phyloP scores from a whole-genome alignment of 2,888 invertebrate species.

The Priocnemis perturbator region DNA sequence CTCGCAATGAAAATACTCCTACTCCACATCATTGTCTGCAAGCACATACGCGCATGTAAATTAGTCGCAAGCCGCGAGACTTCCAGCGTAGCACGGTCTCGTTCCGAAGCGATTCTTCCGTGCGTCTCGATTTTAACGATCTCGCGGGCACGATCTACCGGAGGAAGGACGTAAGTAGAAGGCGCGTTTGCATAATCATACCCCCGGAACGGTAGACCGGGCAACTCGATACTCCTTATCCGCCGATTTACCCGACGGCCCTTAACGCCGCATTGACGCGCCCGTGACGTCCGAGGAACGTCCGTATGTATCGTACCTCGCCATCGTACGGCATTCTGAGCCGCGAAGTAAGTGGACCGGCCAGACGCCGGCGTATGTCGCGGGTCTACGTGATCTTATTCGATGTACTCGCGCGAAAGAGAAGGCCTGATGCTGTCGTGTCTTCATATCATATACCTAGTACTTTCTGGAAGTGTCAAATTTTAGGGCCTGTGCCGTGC shows the following conservation, averaged over 20 bases:
- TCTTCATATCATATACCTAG: too few relatives aligned
- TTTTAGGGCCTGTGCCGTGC: too few relatives aligned
- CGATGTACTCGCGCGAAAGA: too few relatives aligned
- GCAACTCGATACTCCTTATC: slow-evolving; percentile 21
- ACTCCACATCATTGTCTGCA: background rate
- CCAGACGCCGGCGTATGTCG: too few relatives aligned
- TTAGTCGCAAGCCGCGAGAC: background rate
- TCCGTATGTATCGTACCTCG: too few relatives aligned
- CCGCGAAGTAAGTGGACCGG: too few relatives aligned
- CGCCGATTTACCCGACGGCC: slow-evolving; percentile 10
- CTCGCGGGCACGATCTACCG: slow-evolving; percentile 7
- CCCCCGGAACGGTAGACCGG: slow-evolving; percentile 14
- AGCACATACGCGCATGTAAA: background rate
- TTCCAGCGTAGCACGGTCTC: background rate
- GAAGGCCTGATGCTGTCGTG: too few relatives aligned
- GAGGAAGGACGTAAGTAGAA: slow-evolving; percentile 25
- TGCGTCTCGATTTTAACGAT: slow-evolving; percentile 5
- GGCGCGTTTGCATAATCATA: slow-evolving; percentile 41
- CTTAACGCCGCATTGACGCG: slow-evolving; percentile 3
- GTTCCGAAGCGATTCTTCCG: slow-evolving; percentile 7
- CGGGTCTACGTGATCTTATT: too few relatives aligned
- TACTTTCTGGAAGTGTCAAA: too few relatives aligned
- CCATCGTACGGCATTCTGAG: too few relatives aligned
- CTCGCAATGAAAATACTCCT: background rate
- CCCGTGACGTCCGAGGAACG: too few relatives aligned